Conservation (phyloP, 1,140 invertebrate genomes). For the Palaemon carinicauda region DNA sequence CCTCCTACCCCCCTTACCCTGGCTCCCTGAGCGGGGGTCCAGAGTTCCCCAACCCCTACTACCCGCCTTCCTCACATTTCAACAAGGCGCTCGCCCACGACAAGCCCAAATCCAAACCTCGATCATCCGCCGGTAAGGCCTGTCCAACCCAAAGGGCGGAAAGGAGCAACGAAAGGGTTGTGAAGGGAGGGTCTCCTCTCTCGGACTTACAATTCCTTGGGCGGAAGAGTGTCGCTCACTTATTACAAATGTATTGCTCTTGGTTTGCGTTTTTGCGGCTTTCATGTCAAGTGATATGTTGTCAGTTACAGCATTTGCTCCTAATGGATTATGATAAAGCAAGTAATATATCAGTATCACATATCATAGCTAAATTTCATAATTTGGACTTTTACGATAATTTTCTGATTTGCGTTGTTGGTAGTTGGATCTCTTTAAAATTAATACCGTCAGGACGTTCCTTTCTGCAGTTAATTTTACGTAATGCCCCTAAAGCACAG, state of each 20-base stretch:
- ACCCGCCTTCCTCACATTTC: constrained; percentile 54
- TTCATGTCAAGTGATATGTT: not conserved
- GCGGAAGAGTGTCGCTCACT: not conserved
- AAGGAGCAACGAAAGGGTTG: not conserved
- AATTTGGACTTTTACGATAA: too few species aligned
- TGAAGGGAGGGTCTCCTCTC: not conserved
- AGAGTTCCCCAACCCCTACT: constrained; percentile 57
- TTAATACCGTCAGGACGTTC: too few species aligned
- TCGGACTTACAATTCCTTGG: not conserved
- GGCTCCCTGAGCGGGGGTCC: constrained; percentile 50
- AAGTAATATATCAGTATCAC: too few species aligned
- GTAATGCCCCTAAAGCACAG: too few species aligned
- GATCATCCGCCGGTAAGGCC: constrained; percentile 57
- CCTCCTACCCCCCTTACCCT: constrained; percentile 51
- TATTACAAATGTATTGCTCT: not conserved
- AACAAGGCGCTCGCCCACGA: constrained; percentile 55
- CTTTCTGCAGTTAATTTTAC: too few species aligned
- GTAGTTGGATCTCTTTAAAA: too few species aligned
- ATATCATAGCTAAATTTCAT: too few species aligned
- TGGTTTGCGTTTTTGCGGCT: not conserved
- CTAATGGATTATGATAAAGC: too few species aligned
- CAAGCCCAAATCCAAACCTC: constrained; percentile 57
- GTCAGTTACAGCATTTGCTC: too few species aligned
- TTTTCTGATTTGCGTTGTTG: too few species aligned
- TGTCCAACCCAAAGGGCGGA: not conserved